Evolutionary conservation across 2,797 vertebrate species (phyloP).

Genomic region (Epinephelus malabaricus): DNA sequence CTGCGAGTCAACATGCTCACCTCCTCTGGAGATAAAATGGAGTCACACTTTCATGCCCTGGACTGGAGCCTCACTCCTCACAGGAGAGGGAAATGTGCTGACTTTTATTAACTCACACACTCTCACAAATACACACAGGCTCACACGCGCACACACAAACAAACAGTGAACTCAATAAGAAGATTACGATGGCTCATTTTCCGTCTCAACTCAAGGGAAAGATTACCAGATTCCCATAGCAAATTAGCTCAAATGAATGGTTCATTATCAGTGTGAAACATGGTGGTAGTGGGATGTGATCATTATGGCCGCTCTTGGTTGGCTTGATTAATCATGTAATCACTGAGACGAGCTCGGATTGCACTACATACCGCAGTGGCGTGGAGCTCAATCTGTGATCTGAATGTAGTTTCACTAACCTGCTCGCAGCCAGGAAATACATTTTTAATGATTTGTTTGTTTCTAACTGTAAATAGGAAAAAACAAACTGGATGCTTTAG

Average conservation of each 20-base stretch:
- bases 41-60: constrained; percentile 29
- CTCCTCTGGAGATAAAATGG: constrained; percentile 19
- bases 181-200: constrained; percentile 77
- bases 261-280: constrained; percentile 75
- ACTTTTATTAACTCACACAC: constrained; percentile 38
- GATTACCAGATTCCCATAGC: constrained; percentile 75
- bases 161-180: constrained; percentile 54
- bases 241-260: constrained; percentile 77
- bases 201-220: constrained; percentile 74
- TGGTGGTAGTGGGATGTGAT: constrained; percentile 65
- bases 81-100: constrained; percentile 42
- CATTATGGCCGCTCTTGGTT: constrained; percentile 55
- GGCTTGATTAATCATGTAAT: constrained; percentile 72
- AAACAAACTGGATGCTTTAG: neutral
- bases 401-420: constrained; percentile 14
- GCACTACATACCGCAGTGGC: constrained; percentile 9
- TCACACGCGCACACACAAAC: constrained; percentile 16
- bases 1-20: neutral
- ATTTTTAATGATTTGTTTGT: constrained; percentile 49
- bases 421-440: constrained; percentile 17
- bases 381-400: constrained; percentile 7
- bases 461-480: constrained; percentile 31
- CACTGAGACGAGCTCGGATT: constrained; percentile 43
- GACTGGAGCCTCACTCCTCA: constrained; percentile 39
- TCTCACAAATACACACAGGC: neutral